Conservation (phyloP, 2,113 vertebrate genomes). For the Ginglymostoma cirratum region DNA sequence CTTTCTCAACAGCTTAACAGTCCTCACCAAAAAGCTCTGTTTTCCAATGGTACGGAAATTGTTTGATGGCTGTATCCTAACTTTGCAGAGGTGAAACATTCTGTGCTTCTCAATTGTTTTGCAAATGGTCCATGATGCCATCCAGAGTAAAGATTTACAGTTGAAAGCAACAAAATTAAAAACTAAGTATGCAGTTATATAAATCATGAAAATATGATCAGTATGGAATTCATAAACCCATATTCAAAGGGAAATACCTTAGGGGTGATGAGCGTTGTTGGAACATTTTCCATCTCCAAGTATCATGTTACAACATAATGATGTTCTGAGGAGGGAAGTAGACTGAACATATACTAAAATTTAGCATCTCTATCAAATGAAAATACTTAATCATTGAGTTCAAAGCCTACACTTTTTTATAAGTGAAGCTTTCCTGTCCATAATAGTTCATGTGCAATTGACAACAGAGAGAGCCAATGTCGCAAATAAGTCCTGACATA, state of each 20-base stretch:
- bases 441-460: constrained; percentile 11
- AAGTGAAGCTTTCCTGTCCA: not conserved
- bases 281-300: not conserved
- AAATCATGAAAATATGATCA: not conserved
- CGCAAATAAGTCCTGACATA: not conserved
- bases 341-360: not conserved
- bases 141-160: not conserved
- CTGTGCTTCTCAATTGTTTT: not conserved
- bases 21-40: no score
- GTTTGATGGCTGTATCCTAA: no score
- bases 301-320: not conserved
- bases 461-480: not conserved
- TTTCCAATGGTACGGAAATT: no score
- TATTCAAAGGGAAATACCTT: not conserved
- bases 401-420: not conserved
- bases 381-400: not conserved
- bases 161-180: not conserved
- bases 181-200: not conserved
- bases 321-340: not conserved
- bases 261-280: not conserved
- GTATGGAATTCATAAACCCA: not conserved
- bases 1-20: no score
- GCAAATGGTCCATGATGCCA: not conserved
- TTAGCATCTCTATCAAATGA: not conserved
- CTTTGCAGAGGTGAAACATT: not conserved